A percentile compares a stretch with the other conserved stretches of the same genome.
These are phyloP conservation scores for Chrysocyon brachyurus DNA, from an alignment of 2,797 vertebrate genomes.

Conservation along the genomic window DNA sequence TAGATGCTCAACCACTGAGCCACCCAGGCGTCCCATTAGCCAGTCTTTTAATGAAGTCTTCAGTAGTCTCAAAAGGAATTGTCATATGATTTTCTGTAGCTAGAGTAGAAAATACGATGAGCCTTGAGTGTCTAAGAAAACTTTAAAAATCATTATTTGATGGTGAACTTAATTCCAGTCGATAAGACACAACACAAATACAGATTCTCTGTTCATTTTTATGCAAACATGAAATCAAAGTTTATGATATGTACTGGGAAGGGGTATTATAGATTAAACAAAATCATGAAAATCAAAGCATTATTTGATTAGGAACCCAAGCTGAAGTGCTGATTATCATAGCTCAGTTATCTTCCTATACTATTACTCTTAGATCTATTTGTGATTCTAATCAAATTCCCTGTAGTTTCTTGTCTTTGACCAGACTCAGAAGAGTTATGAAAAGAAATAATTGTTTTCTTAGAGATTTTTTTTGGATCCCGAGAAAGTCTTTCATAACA, in stretches of 20 bases:
- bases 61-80: neutral
- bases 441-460: conserved; percentile 86
- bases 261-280: conserved; percentile 61
- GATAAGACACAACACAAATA: conserved; percentile 56
- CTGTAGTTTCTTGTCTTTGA: conserved; percentile 84
- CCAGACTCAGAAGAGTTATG: conserved; percentile 83
- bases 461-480: conserved; percentile 85
- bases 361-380: conserved; percentile 83
- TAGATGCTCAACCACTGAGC: no score
- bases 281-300: conserved; percentile 86
- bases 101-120: neutral
- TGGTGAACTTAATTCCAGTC: conserved; percentile 60
- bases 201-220: conserved; percentile 65
- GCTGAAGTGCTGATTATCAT: conserved; percentile 82
- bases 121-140: conserved; percentile 60
- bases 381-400: conserved; percentile 84
- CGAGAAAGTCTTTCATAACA: conserved; percentile 83
- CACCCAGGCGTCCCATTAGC: no score
- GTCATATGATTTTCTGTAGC: conserved; percentile 14
- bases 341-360: conserved; percentile 78
- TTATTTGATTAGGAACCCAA: conserved; percentile 86
- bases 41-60: neutral
- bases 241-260: conserved; percentile 52
- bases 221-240: conserved; percentile 69
- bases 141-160: conserved; percentile 51